Base-by-base conservation (phyloP, 2,797 vertebrate species). In the Poeciliopsis gracilis region DNA sequence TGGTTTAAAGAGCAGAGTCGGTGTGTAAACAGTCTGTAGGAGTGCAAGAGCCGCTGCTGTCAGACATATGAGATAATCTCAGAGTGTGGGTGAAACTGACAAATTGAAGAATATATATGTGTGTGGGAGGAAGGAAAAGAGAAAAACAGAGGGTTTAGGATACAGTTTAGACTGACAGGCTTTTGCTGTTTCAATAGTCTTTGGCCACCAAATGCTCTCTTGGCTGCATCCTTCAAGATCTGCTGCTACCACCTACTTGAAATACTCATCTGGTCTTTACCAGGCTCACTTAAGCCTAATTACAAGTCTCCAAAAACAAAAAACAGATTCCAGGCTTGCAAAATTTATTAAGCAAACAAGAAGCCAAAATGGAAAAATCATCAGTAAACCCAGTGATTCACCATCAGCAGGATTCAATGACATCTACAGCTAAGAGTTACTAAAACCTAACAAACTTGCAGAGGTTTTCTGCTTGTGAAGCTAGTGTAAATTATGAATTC, bases 1-100 rank as follows among this genome's bases (percentile, higher is more conserved):
- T 86, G 84, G 74, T 88, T 77, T 75, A 51, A 83, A 77, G 75
- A 67, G 73, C 55, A 69, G 83, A 83, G 85, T 83, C 76, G 20
- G 57, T 45, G 83, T 66, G 69, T 83, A 83, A 85, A 86, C 78
- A 75, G 59, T 36, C 76, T 30, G 75, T 76, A 72, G 82, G 82
- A 77, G 80, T 75, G 84, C 57, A 49, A 84, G 81, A 86, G 78
- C 81, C 69, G 0, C 61, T 10, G 75, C 57, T 53, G 77, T 82
- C 80, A 79, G 83, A 79, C 59, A 78, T 59, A 77, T n/a, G 51
- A 82, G 74, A 81, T 71, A 38, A 85, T 75, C 45, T 78, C 47
- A 71, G 49, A 77, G 49, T 80, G 57, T 80, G 57, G 12, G 20
- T 20, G 61, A 82, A 72, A 72, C 2, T 36, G 72, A 76, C 23